Evolutionary conservation across 2,888 invertebrate genomes (phyloP), one percentile per base, ranked within the genome.

Genomic region (Drosophila maculinotata): DNA sequence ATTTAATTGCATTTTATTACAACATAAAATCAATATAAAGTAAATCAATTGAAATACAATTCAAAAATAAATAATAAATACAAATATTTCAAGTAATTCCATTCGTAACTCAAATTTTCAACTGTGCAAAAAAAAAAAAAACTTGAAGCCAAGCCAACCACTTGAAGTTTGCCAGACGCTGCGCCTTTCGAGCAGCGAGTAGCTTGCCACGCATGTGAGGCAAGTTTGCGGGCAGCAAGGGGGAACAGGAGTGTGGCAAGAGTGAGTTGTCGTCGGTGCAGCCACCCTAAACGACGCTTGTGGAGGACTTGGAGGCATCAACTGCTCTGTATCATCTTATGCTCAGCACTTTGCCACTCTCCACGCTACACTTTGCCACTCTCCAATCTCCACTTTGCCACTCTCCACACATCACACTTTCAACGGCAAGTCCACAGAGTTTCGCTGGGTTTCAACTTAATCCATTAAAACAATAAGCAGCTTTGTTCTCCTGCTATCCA

Each of bases 391-490:
- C n/a, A n/a, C n/a, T n/a, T n/a, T n/a, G n/a, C n/a, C n/a, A n/a
- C n/a, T n/a, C 35, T 30, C n/a, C 31, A 8, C 35, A 15, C 44
- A 33, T 36, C 54, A 52, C 57, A 30, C 26, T 48, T n/a, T n/a
- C n/a, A n/a, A n/a, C n/a, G n/a, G n/a, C n/a, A n/a, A 41, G 52
- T 53, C 52, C 54, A 60, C 45, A 33, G 17, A 10, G 31, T 38
- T 38, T n/a, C n/a, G 38, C 71, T 65, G 63, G 63, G 47, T 56
- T 64, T 65, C 84, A 48, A 62, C 71, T 86, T 78, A 86, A 88
- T 87, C 88, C 85, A 84, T 87, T 87, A 81, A 87, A 88, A 87
- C 85, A 88, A 88, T 88, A 84, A 84, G 85, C 76, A 68, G 82
- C 83, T 88, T 84, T 84, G 88, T 84, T 80, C 86, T 58, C 69